Percentiles rank a stretch among this genome's conserved stretches.
Evolutionary conservation across 2,113 vertebrate species (phyloP).

Genomic region (Cettia cetti): DNA sequence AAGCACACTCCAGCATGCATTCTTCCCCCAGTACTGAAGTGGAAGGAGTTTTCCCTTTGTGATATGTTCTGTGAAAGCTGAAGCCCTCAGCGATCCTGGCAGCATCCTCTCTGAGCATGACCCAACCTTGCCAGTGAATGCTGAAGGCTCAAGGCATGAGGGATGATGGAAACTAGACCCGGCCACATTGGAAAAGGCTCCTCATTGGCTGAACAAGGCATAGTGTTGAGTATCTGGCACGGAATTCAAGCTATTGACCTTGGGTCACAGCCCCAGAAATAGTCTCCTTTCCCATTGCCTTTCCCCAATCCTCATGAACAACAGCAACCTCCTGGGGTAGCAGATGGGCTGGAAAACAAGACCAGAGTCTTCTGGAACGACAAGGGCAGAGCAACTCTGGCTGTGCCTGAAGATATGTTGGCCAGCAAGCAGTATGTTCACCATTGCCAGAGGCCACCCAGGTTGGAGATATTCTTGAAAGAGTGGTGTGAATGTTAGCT

Average conservation of each 20-base stretch:
- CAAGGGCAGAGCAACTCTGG: background rate
- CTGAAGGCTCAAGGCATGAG: background rate
- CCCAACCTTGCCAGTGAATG: background rate
- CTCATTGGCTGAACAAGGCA: background rate
- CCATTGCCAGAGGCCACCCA: background rate
- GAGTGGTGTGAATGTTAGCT: background rate
- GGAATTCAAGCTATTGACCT: background rate
- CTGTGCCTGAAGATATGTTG: background rate
- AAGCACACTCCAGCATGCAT: background rate
- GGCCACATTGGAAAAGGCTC: background rate
- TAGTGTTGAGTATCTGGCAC: background rate
- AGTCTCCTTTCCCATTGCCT: background rate
- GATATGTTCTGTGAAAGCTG: background rate
- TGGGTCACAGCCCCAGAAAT: background rate
- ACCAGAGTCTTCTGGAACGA: background rate
- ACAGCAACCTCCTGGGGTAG: background rate
- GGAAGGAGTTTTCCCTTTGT: background rate
- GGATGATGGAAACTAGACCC: background rate
- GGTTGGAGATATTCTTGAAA: background rate
- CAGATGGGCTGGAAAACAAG: background rate
- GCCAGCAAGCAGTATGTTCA: background rate
- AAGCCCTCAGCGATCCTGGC: background rate
- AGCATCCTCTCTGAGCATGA: background rate
- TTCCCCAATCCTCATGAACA: background rate
- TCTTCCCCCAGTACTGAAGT: background rate